Evolutionary conservation across 2,113 vertebrate species (phyloP), one percentile per base, ranked within the genome.

Genomic region (Sinocyclocheilus anshuiensis): DNA sequence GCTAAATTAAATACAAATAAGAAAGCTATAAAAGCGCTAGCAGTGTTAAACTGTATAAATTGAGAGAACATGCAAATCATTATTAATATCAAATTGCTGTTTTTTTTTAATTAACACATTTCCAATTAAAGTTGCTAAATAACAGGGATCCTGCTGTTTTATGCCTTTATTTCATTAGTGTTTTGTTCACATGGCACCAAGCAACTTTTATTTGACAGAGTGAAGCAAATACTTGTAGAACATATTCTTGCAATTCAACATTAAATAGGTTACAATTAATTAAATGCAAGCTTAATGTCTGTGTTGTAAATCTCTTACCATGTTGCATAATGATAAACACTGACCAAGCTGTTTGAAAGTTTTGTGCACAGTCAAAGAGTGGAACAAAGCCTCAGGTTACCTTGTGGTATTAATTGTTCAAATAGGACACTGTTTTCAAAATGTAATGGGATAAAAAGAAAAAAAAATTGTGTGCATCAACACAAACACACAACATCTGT

Each of bases 101-200:
- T 2, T 33, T 33, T 33, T 33, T 33, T 33, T 33, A 33, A 33
- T 33, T 33, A 2, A 33, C 29, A 33, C 29, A 33, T 13, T 42
- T 85, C 33, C 16, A 42, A 65, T 85, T 89, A 83, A 13, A 50
- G 53, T 76, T 65, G 45, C 55, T 87, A 78, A 88, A 87, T 87
- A 88, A 86, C 78, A 85, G 85, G 13, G 33, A 61, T n/a, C 86
- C 79, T 78, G 80, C 88, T 88, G 90, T 59, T 87, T 89, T 84
- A 88, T 86, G 36, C 65, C 85, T 78, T 59, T 80, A 71, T 88
- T 84, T 88, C 75, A 86, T 89, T 86, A 83, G 71, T 15, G 42
- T 45, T 22, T 65, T 45, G 55, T 78, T 80, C 65, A 59, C 87
- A 87, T 82, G 72, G 75, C 36, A 81, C 20, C 67, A 69, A 61